Percentiles rank a stretch among this genome's conserved stretches.
These are phyloP conservation scores for Gambusia holbrooki DNA, from an alignment of 2,113 vertebrate genomes.

Conservation along the genomic window DNA sequence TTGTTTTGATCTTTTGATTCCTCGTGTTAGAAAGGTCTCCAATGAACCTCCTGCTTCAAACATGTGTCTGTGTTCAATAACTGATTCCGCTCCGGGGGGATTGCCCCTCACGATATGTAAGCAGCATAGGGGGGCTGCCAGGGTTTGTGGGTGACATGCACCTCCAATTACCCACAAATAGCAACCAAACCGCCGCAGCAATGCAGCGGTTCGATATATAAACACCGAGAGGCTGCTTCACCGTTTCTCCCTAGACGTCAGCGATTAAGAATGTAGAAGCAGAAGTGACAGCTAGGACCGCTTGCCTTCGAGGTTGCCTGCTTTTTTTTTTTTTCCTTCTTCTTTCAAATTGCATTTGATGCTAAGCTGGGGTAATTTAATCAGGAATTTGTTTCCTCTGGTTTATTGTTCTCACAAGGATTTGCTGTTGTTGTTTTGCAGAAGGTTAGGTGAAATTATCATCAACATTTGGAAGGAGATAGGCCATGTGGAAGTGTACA, in stretches of 20 bases:
- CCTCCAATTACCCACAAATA: slow-evolving; percentile 50
- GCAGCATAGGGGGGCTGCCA: neutral
- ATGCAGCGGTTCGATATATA: slow-evolving; percentile 40
- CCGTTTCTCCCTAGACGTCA: slow-evolving; percentile 22
- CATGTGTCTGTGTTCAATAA: slow-evolving; percentile 24
- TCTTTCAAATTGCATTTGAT: slow-evolving; percentile 47
- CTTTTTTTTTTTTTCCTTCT: neutral
- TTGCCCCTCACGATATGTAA: slow-evolving; percentile 5
- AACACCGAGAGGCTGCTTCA: slow-evolving; percentile 39
- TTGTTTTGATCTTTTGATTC: slow-evolving; percentile 11
- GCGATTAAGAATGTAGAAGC: slow-evolving; percentile 33
- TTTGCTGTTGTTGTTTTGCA: slow-evolving; percentile 36
- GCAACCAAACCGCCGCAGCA: slow-evolving; percentile 29
- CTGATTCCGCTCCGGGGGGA: slow-evolving; percentile 24
- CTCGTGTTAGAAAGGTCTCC: slow-evolving; percentile 23
- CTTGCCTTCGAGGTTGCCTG: slow-evolving; percentile 31
- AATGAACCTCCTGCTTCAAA: slow-evolving; percentile 26
- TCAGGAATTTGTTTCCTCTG: slow-evolving; percentile 47
- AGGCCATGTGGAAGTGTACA: neutral
- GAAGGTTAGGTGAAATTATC: slow-evolving; percentile 25
- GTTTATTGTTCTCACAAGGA: slow-evolving; percentile 32
- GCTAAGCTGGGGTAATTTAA: slow-evolving; percentile 46
- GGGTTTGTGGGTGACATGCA: slow-evolving; percentile 31
- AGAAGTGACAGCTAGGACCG: slow-evolving; percentile 24
- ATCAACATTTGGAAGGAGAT: slow-evolving; percentile 8